Base-by-base conservation (phyloP, 2,888 invertebrate genomes). In the Agriopis marginaria region DNA sequence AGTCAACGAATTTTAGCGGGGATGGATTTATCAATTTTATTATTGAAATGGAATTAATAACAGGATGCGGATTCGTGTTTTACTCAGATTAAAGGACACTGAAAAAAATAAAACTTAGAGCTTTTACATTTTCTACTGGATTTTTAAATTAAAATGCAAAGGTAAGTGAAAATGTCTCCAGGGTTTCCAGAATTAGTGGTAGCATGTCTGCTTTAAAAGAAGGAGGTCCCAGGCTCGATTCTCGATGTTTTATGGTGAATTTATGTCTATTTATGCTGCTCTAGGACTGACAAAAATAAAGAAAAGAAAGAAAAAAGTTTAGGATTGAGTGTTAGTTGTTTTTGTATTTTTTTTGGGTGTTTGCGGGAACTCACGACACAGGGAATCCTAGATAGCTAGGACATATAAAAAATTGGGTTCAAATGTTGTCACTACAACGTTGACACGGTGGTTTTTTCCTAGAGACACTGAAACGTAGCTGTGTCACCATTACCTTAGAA, bases 21-120 rank as follows among this genome's bases (percentile, higher is more conserved):
- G 58, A 73, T 62, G 70, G 63, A 72, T 81, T 79, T 75, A 78
- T 75, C 70, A 78, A 80, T 79, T 78, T 77, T 63, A 76, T 75
- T 75, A 79, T 73, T 73, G 73, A 70, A 78, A 74, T 72, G 75
- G 73, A 77, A 82, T 82, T 78, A 84, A 82, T 79, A 72, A 80
- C 76, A 75, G 68, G 73, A 75, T 66, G 64, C 62, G 74, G 66
- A 56, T 61, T 77, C 73, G 69, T 73, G 77, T 75, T 76, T 74
- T 68, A 66, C 9, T 55, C 62, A 76, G 76, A 76, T 80, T 78
- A 39, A 47, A 23, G 50, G 40, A 49, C 1, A 9, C 10, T 42
- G 7, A 56, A 56, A 42, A 56, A 42, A 14, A 0, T 0, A 17
- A 11, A 42, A n/a, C n/a, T 56, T 56, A 17, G n/a, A 66, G 49